Base-by-base conservation (phyloP, 2,888 invertebrate genomes). In the Brachypterus glaber region DNA sequence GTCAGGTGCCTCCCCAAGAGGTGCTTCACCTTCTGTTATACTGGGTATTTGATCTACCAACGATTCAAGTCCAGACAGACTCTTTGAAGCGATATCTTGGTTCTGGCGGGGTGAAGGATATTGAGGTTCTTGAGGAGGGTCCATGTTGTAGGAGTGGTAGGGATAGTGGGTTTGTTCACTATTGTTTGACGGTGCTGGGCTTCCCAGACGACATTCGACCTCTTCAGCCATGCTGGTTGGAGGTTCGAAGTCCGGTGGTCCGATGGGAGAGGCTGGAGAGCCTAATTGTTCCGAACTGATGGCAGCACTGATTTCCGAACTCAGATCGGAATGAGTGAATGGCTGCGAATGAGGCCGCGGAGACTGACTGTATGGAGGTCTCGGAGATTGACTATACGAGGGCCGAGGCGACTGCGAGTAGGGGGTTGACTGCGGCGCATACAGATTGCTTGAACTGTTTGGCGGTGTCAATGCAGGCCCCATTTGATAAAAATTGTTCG, bases 11-110 rank as follows among this genome's bases (percentile, higher is more conserved):
- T 65, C 61, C 50, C 57, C 52, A 40, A 63, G 43, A 13, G 58
- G 55, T 18, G 62, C 50, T 29, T 75, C 77, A 4, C 80, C 81
- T 53, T 88, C 87, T 38, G 82, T 79, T 64, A 88, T 84, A 54
- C 85, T 83, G 34, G 89, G 90, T 65, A 90, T 90, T 72, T 90
- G 90, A 69, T 90, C 89, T 46, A 90, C 89, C 32, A 90, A 71
- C 27, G 88, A 89, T 65, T 90, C 89, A 31, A 90, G 71, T 13
- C 89, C 90, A 12, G 88, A 88, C 32, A 87, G 69, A 52, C 85
- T 86, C 62, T 88, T 88, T 17, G 85, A 81, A n/a, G 87, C 78
- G 21, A 87, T 82, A 66, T 87, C 87, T 57, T 82, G 81, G 26
- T 62, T 59, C 68, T 73, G 53, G 57, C 68, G 46, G 55, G 66